These are phyloP conservation scores for Sipha flava DNA, from an alignment of 1,140 invertebrate species.

Conservation along the genomic window DNA sequence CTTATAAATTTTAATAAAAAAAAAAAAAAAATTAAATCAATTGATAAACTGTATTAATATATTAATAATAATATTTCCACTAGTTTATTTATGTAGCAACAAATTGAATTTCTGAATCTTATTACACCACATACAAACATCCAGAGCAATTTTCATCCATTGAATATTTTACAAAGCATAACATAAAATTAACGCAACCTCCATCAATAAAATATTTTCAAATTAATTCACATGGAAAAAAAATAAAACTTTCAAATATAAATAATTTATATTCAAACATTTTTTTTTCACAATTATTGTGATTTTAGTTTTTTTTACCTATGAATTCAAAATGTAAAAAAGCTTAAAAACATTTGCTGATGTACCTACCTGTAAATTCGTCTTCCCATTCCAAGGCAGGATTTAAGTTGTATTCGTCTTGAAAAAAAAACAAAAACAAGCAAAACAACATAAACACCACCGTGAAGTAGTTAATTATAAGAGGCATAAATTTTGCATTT, in stretches of 20 bases:
- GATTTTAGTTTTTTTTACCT: neutral
- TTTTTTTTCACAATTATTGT: no score
- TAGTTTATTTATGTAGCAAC: neutral
- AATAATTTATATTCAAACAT: no score
- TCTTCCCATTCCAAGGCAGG: conserved; percentile 99
- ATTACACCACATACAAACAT: neutral
- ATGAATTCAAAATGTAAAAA: conserved; percentile 16
- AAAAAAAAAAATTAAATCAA: no score
- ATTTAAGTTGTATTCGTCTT: conserved; percentile 98
- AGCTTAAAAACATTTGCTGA: conserved; percentile 7
- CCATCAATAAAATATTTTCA: conserved; percentile 22
- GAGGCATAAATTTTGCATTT: conserved; percentile 18
- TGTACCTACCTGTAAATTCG: conserved; percentile 93
- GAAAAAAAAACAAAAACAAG: conserved; percentile 63
- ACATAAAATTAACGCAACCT: conserved; percentile 42
- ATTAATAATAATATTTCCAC: neutral
- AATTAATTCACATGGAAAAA: neutral
- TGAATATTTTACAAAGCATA: neutral
- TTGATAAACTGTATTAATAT: no score
- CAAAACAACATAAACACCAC: conserved; percentile 40
- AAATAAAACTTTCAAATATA: neutral
- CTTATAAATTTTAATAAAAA: no score
- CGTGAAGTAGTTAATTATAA: conserved; percentile 33
- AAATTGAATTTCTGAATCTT: neutral
- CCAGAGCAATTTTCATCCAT: neutral